These are phyloP conservation scores for Ophion ventricosus DNA, from an alignment of 2,888 invertebrate species.

Conservation along the genomic window DNA sequence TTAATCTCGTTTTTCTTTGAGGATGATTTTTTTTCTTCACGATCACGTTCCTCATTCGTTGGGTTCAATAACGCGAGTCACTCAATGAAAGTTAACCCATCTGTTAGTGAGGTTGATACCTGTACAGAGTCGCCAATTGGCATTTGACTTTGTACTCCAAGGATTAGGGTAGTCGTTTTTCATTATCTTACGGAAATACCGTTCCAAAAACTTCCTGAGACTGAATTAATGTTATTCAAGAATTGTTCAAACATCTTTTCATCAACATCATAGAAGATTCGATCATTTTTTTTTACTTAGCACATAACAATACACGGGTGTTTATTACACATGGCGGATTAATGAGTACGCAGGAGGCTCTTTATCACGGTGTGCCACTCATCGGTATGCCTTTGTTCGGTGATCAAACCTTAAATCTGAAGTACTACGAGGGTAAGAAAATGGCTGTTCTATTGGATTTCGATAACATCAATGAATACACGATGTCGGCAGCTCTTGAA, in stretches of 20 bases:
- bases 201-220: not conserved
- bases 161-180: not conserved
- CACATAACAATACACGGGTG: conserved; percentile 72
- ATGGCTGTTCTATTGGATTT: conserved; percentile 69
- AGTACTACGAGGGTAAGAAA: conserved; percentile 69
- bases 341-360: conserved; percentile 73
- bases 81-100: too few species aligned
- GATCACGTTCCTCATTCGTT: too few species aligned
- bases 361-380: conserved; percentile 73
- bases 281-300: conserved; percentile 58
- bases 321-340: conserved; percentile 77
- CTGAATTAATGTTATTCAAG: not conserved
- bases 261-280: not conserved
- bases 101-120: too few species aligned
- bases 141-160: not conserved
- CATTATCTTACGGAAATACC: too few species aligned
- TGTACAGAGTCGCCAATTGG: too few species aligned
- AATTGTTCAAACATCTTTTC: not conserved
- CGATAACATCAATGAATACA: conserved; percentile 77
- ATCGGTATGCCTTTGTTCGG: conserved; percentile 75
- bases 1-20: not conserved
- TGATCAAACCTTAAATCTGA: conserved; percentile 75
- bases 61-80: too few species aligned
- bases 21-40: not conserved
- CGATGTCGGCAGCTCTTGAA: conserved; percentile 79